Conservation (phyloP, 1,140 invertebrate genomes). For the Atta colombica region DNA sequence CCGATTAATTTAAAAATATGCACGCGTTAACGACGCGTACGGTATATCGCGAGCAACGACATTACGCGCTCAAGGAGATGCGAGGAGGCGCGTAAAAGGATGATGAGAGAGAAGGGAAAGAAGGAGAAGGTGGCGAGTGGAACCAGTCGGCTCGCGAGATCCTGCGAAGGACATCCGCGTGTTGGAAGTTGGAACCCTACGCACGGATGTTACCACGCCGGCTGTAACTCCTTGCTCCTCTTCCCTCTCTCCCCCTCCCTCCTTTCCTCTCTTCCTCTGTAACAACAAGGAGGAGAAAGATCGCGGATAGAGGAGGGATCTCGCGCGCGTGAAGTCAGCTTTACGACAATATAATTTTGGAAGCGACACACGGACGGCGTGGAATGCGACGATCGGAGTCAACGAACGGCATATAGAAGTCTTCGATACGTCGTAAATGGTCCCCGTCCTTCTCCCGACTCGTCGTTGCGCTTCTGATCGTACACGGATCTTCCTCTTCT, state of each 20-base stretch:
- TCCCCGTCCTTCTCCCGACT: not conserved
- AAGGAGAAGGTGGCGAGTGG: not conserved
- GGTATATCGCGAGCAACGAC: slow-evolving; percentile 47
- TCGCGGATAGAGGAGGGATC: not conserved
- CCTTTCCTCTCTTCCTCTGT: not conserved
- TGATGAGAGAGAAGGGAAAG: too few relatives aligned
- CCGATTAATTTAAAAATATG: slow-evolving; percentile 60
- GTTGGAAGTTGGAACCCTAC: not conserved
- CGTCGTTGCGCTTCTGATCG: not conserved
- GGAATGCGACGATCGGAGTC: slow-evolving; percentile 75
- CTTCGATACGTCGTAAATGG: slow-evolving; percentile 76
- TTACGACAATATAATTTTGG: slow-evolving; percentile 76
- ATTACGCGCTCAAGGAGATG: slow-evolving; percentile 30
- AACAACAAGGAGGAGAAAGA: slow-evolving; percentile 40
- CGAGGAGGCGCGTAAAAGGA: not conserved
- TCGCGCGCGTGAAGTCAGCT: slow-evolving; percentile 48
- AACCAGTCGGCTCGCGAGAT: slow-evolving; percentile 19
- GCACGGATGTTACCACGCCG: slow-evolving; percentile 41
- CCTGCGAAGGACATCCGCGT: slow-evolving; percentile 52
- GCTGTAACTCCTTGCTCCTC: not conserved
- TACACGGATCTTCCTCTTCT: slow-evolving; percentile 10
- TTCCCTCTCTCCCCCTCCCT: not conserved
- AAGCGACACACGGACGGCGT: slow-evolving; percentile 66
- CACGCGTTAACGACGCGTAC: slow-evolving; percentile 49
- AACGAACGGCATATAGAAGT: slow-evolving; percentile 74